Evolutionary conservation across 2,888 invertebrate species (phyloP).

Genomic region (Pristionchus mayeri): DNA sequence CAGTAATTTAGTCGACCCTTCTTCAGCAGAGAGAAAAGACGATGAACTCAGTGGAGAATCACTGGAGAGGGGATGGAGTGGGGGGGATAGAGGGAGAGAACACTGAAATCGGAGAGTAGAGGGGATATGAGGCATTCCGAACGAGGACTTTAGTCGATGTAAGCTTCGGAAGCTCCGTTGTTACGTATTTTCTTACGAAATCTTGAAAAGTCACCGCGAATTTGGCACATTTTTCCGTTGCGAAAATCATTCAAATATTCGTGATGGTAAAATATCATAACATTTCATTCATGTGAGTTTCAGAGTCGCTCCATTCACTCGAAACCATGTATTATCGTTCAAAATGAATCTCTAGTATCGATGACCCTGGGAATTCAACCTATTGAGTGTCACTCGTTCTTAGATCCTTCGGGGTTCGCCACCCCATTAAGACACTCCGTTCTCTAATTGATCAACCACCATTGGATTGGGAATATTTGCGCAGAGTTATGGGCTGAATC

Average conservation of each 20-base stretch:
- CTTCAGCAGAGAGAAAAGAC: neutral
- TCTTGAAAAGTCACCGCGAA: too few species aligned
- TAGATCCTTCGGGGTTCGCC: neutral
- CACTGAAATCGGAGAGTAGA: neutral
- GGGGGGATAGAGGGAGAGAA: neutral
- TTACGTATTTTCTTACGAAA: too few species aligned
- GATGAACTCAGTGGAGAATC: neutral
- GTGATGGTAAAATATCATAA: too few species aligned
- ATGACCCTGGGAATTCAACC: too few species aligned
- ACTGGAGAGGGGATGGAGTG: neutral
- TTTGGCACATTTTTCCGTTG: too few species aligned
- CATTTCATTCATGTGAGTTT: too few species aligned
- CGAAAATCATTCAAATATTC: too few species aligned
- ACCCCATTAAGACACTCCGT: neutral
- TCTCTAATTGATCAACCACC: conserved; percentile 1
- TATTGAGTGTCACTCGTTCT: neutral
- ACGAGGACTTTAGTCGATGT: neutral
- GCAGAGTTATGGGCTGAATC: neutral
- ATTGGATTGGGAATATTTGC: neutral
- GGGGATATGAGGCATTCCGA: neutral
- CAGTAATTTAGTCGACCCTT: conserved; percentile 16
- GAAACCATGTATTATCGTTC: too few species aligned
- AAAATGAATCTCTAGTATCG: too few species aligned
- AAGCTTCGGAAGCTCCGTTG: too few species aligned
- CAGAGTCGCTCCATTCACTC: too few species aligned